Base-by-base conservation (phyloP, 1,140 invertebrate species). In the Lepidotrigona ventralis region DNA sequence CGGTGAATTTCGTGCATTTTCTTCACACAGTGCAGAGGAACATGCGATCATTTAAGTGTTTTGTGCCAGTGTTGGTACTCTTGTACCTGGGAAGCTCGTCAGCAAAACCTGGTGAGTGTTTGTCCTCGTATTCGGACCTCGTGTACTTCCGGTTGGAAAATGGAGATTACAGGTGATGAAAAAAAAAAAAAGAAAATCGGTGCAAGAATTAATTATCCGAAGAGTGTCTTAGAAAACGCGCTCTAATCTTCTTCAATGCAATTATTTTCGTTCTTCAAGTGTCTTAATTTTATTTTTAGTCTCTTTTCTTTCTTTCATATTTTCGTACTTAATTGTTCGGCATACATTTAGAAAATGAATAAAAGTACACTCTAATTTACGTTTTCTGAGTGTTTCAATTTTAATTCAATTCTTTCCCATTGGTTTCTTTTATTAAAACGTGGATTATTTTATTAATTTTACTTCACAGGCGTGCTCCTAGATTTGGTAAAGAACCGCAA, bases 21-120 rank as follows among this genome's bases (percentile, higher is more conserved):
- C 29, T 53, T 72, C 46, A 29, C 78, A 53, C 11, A 85, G 75
- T 78, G 71, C 33, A 58, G 73, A 70, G n/a, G 39, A 68, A 66
- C 53, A 91, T 92, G 91, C 90, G 46, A 53, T 75, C 73, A 23
- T 69, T 89, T 9, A 75, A 89, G 89, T 93, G 90, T 86, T 69
- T 90, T 71, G 89, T 92, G 86, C 88, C 90, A 1, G 73, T 92
- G 33, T 66, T 91, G 87, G 76, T 91, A 79, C 81, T 92, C 19
- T 56, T 91, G 5, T 71, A 90, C 14, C 51, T 89, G 11, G 82
- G 46, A 23, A 69, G 73, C 56, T 88, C 88, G 23, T 80, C 79
- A 6, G 90, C 89, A 1, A 87, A 58, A 58, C 89, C 91, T 75
- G 90, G 91, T 92, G 80, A 91, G 87, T 85, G 81, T 66, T 6